A percentile compares a stretch with the other conserved stretches of the same genome.
phyloP scores from a whole-genome alignment of 92 coral and sea anemone species.

The Epizoanthus rinbou region DNA sequence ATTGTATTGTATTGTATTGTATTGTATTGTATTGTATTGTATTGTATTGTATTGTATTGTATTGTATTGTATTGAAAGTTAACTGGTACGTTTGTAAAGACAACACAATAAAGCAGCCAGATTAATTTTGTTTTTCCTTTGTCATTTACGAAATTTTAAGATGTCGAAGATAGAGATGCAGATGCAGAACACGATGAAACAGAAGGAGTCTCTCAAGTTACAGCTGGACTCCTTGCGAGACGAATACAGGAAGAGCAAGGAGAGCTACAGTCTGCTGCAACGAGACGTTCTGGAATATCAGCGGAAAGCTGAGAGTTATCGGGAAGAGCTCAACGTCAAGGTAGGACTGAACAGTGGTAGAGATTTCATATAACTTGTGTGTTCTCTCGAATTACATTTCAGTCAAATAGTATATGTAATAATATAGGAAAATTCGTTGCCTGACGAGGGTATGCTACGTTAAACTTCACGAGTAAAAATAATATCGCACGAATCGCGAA shows the following conservation, averaged over 20 bases:
- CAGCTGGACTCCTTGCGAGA: constrained; percentile 63
- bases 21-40: neutral
- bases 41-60: neutral
- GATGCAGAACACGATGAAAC: constrained; percentile 63
- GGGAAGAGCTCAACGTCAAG: constrained; percentile 56
- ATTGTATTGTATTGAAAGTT: neutral
- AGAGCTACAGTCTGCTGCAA: constrained; percentile 47
- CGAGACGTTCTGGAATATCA: constrained; percentile 56
- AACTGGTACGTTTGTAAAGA: no score
- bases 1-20: neutral
- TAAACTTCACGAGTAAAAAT: no score
- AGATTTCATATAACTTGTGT: no score
- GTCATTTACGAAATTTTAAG: constrained; percentile 38
- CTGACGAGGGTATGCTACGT: no score
- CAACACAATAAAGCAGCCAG: no score
- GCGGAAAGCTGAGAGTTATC: constrained; percentile 43
- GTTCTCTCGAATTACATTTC: no score
- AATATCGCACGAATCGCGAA: no score
- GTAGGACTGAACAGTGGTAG: neutral
- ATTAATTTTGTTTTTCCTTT: neutral
- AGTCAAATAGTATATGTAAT: no score
- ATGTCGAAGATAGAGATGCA: constrained; percentile 75
- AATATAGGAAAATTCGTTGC: no score
- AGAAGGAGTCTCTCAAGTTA: constrained; percentile 54
- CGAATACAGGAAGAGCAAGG: constrained; percentile 62